Evolutionary conservation across 2,888 invertebrate genomes (phyloP), one percentile per base, ranked within the genome.

Genomic region (Nomada fucata): DNA sequence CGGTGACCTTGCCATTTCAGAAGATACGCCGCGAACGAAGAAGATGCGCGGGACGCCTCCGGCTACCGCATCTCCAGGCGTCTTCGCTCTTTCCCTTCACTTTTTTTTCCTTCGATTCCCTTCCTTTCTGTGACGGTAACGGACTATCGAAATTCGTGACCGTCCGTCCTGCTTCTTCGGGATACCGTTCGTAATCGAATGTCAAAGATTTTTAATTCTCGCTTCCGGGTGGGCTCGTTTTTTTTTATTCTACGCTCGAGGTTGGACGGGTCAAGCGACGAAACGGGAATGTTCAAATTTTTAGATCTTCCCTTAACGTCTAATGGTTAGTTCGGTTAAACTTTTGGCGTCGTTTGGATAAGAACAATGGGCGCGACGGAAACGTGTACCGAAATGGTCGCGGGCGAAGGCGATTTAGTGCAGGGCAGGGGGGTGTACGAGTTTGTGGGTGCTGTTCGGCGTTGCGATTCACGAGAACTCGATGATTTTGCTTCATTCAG

Each of bases 1-100:
- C 86, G 90, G 88, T 91, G 92, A 92, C 92, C 92, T 92, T 92
- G 92, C 91, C 92, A 92, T 91, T 91, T 92, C 82, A 84, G 90
- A 89, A 91, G 91, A 92, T 91, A 91, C 89, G 89, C 89, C 86
- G 81, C 36, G 61, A 60, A 63, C 55, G 79, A 79, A 64, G 64
- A 71, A 47, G 82, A 76, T 52, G 26, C 64, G 55, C 80, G 69
- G 73, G 67, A 77, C 71, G 82, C 84, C 86, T 84, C 61, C 76
- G 82, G 82, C 82, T 73, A 76, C 50, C 68, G 83, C 68, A 18
- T 81, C 71, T 76, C 67, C 59, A 44, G 69, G 61, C 79, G 42
- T 59, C 64, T 78, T 57, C 10, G 53, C 29, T 29, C 60, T 20
- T 55, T 60, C 47, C 55, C 61, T 44, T 50, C 57, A 47, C 67